A percentile compares a stretch with the other conserved stretches of the same genome.
Conservation (phyloP, 2,113 vertebrate species). For the Istiophorus platypterus region DNA sequence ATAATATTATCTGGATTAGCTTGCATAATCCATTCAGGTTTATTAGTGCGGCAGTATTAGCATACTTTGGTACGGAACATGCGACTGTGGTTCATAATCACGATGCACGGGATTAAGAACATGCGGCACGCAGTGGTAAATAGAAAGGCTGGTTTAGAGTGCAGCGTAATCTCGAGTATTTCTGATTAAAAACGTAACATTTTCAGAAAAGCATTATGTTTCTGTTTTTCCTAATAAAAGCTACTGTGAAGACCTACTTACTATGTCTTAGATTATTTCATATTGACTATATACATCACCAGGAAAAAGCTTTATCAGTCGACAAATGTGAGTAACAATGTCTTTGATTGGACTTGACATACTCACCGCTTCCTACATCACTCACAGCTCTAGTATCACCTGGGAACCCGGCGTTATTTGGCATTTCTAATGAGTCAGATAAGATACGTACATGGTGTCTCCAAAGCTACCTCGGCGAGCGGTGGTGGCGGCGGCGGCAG, state of each 20-base stretch:
- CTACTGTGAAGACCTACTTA: too few species aligned
- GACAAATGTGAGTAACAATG: not conserved
- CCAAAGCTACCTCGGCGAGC: constrained; percentile 23
- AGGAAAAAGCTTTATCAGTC: not conserved
- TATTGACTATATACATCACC: not conserved
- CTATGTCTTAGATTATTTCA: not conserved
- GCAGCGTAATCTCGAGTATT: not conserved
- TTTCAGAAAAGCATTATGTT: not conserved
- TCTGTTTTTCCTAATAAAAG: too few species aligned
- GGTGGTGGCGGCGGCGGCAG: constrained; percentile 11
- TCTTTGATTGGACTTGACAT: not conserved
- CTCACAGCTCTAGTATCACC: not conserved
- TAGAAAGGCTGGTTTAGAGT: not conserved
- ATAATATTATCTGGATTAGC: constrained; percentile 57
- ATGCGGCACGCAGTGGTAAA: not conserved
- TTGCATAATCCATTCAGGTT: constrained; percentile 50
- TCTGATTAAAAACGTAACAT: too few species aligned
- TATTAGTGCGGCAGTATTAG: constrained; percentile 36
- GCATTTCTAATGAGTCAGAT: constrained; percentile 11
- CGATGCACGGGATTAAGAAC: too few species aligned
- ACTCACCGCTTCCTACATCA: not conserved
- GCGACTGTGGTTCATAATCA: not conserved
- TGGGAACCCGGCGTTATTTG: not conserved
- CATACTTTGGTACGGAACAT: not conserved
- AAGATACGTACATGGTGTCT: constrained; percentile 13